These are phyloP conservation scores for Drosophila mayri DNA, from an alignment of 1,140 invertebrate species.

Conservation along the genomic window DNA sequence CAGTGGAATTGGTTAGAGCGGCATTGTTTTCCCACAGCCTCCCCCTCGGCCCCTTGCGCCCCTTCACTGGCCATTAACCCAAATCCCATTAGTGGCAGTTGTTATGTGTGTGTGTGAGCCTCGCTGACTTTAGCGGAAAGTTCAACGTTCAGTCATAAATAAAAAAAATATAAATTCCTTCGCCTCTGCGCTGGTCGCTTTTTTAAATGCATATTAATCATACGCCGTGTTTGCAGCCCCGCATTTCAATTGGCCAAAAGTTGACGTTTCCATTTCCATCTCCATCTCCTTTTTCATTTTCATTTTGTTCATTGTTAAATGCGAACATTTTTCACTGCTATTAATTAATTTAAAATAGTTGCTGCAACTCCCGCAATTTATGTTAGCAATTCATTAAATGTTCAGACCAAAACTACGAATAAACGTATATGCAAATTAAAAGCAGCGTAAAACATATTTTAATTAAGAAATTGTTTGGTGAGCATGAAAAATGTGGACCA, in stretches of 20 bases:
- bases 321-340: constrained; percentile 49
- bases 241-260: constrained; percentile 73
- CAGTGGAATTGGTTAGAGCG: constrained; percentile 29
- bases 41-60: constrained; percentile 1
- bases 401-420: constrained; percentile 7
- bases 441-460: constrained; percentile 39
- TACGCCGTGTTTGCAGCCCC: constrained; percentile 56
- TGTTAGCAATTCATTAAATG: constrained; percentile 60
- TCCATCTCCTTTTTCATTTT: neutral
- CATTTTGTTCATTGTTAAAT: constrained; percentile 20
- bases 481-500: constrained; percentile 8
- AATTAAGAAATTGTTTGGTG: constrained; percentile 39
- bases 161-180: constrained; percentile 58
- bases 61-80: constrained; percentile 74
- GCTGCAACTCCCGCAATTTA: constrained; percentile 39
- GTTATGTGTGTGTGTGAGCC: constrained; percentile 45
- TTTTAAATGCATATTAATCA: constrained; percentile 75
- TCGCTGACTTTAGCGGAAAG: constrained; percentile 73
- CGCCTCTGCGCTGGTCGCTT: constrained; percentile 27
- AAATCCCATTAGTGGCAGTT: constrained; percentile 77
- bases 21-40: constrained; percentile 34
- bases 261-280: constrained; percentile 44
- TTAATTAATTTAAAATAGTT: constrained; percentile 70
- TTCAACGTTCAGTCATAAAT: constrained; percentile 78
- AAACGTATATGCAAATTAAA: constrained; percentile 28